These are phyloP conservation scores for Drosophila nr. fundita DNA, from an alignment of 2,888 invertebrate genomes.

Conservation along the genomic window DNA sequence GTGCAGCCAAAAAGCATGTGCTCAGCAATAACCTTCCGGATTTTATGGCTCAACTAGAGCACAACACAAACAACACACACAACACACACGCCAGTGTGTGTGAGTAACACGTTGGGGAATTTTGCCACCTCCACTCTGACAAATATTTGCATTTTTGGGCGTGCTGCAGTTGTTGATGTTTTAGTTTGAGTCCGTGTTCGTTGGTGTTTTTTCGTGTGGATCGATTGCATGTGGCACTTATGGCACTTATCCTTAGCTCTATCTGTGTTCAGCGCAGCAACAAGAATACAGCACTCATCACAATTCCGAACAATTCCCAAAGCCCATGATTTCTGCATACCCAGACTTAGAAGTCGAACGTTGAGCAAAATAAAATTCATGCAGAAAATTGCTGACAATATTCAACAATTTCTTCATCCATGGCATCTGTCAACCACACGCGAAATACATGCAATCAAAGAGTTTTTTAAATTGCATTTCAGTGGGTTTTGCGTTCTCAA, in stretches of 20 bases:
- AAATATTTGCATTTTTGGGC: constrained; percentile 43
- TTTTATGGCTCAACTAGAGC: constrained; percentile 8
- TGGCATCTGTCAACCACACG: not conserved
- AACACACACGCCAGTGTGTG: not conserved
- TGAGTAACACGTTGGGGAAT: constrained; percentile 39
- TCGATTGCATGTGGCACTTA: constrained; percentile 41
- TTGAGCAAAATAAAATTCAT: not conserved
- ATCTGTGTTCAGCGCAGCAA: not conserved
- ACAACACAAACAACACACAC: not conserved
- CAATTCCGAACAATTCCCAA: constrained; percentile 15
- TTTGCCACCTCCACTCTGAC: constrained; percentile 1
- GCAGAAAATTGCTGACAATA: too few species aligned
- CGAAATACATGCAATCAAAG: not conserved
- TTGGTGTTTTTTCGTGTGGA: constrained; percentile 7
- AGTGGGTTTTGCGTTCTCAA: not conserved
- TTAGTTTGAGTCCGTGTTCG: not conserved
- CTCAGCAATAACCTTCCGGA: constrained; percentile 41
- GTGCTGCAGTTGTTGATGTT: constrained; percentile 19
- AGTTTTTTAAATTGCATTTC: not conserved
- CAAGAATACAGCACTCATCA: not conserved
- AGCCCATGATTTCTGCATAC: constrained; percentile 25
- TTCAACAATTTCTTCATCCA: not conserved
- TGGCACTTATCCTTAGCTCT: constrained; percentile 1
- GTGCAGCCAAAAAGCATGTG: constrained; percentile 2
- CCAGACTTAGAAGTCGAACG: constrained; percentile 7